Base-by-base conservation (phyloP, 2,113 vertebrate genomes). In the Macheiramphus alcinus region DNA sequence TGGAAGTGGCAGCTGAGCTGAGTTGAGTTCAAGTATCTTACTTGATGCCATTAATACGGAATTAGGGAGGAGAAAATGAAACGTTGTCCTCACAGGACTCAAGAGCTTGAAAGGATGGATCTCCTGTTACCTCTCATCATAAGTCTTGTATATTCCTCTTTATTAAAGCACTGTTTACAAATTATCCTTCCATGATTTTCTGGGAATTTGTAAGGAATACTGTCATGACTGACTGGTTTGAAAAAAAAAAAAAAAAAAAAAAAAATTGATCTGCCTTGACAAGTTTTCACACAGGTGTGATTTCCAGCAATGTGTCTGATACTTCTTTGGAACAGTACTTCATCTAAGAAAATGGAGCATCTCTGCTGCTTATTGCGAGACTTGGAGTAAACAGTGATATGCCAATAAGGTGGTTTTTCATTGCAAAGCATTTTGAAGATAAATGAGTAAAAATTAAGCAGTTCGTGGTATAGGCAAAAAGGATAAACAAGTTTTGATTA, bases 101-200 rank as follows among this genome's bases (percentile, higher is more conserved):
- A 43, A 80, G 55, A 93, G 88, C 75, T 94, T 75, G 86, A 56
- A 56, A 82, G 75, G 65, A 63, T n/a, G 42, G 38, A 45, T 67
- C 34, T 95, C 70, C 16, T 65, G 9, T 52, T 84, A 34, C 47
- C 31, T 83, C 62, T 66, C 0, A 4, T 93, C 32, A 0, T 42
- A 72, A 80, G 55, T 89, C 56, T 50, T 27, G 5, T 55, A 43
- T 73, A 85, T 88, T 95, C 61, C 40, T 75, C 43, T 93, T 97
- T 71, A 89, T 83, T 91, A 93, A 95, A 95, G 55, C 53, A 15
- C 70, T 80, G 67, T 86, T 86, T 91, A 63, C 40, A 86, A 74
- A 84, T 84, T 86, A 76, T 48, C 20, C 67, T 84, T 73, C 45
- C 11, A 2, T 25, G 9, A 79, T 68, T 95, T 93, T 78, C 70